Evolutionary conservation across 2,888 invertebrate species (phyloP), one percentile per base, ranked within the genome.

Genomic region (Bimastos eiseni): DNA sequence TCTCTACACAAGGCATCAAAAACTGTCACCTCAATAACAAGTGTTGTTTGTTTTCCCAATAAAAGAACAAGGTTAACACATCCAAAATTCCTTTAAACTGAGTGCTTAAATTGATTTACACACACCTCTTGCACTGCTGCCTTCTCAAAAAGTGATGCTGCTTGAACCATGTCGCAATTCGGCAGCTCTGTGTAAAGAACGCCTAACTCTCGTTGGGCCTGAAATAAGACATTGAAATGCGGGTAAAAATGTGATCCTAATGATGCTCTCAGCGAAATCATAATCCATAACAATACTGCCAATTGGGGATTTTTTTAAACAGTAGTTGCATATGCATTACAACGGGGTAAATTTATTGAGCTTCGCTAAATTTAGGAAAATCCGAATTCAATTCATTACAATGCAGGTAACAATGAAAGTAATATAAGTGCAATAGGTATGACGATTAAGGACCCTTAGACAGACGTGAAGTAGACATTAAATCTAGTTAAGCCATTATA

Each of bases 161-260:
- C 90, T 36, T 41, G 41, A 11, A 24, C 86, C 84, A 83, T 86
- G 33, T 90, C 41, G 33, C 70, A 15, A 38, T 36, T 41, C 11
- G 33, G 33, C 38, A 41, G 86, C 33, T 37, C 44, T 33, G 90
- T 88, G 37, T 90, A 90, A 19, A 90, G 44, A 38, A 90, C 88
- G 4, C 84, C 90, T 24, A 90, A 41, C 44, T 90, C 86, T 34
- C 86, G 38, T 44, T 90, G 90, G 15, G 90, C 90, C 90, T 90
- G 90, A 70, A 70, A 70, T 6, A 70, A 70, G 70, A 70, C 13
- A 70, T n/a, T 1, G 13, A 70, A 30, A 70, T n/a, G 21, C 24
- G 49, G 49, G 24, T 49, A 24, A 21, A 49, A 49, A 49, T 21
- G 24, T 49, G 49, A 19, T 49, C 49, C 24, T 49, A 21, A 17